These are phyloP conservation scores for Craseonycteris thonglongyai DNA, from an alignment of 2,113 vertebrate genomes.

Conservation along the genomic window DNA sequence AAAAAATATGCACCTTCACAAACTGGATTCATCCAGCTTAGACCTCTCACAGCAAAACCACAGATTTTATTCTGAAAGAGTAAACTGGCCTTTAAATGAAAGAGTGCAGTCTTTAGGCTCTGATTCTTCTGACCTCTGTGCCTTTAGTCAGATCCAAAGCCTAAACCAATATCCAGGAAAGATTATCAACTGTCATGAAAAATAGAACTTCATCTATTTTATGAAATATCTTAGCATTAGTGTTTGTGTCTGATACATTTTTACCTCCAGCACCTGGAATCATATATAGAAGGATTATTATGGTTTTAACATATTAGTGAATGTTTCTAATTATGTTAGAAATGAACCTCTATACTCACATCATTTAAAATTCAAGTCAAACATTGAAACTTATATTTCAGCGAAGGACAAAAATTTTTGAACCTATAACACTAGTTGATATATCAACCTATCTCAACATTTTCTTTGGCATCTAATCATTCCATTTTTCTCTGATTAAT, in stretches of 20 bases:
- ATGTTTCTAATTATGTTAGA: not conserved
- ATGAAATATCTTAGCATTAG: not conserved
- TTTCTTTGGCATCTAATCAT: not conserved
- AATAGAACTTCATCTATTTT: not conserved
- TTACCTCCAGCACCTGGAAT: not conserved
- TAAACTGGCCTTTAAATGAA: not conserved
- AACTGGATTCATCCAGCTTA: not conserved
- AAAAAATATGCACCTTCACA: not conserved
- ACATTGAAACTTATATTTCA: not conserved
- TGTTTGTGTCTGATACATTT: not conserved
- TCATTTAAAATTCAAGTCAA: slow-evolving; percentile 26
- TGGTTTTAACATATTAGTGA: not conserved
- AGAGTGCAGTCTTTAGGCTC: not conserved
- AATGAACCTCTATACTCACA: not conserved
- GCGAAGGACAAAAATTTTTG: not conserved
- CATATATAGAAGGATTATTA: not conserved
- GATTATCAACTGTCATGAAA: not conserved
- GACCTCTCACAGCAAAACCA: not conserved
- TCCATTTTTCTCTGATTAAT: not conserved
- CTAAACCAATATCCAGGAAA: not conserved
- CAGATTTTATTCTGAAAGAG: not conserved
- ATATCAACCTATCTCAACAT: not conserved
- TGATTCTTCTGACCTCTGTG: not conserved
- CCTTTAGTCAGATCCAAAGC: not conserved
- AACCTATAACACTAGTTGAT: not conserved